A percentile compares a stretch with the other conserved stretches of the same genome.
phyloP scores from a whole-genome alignment of 35 echinoderm and acorn worm genomes.

The Hemicentrotus pulcherrimus region DNA sequence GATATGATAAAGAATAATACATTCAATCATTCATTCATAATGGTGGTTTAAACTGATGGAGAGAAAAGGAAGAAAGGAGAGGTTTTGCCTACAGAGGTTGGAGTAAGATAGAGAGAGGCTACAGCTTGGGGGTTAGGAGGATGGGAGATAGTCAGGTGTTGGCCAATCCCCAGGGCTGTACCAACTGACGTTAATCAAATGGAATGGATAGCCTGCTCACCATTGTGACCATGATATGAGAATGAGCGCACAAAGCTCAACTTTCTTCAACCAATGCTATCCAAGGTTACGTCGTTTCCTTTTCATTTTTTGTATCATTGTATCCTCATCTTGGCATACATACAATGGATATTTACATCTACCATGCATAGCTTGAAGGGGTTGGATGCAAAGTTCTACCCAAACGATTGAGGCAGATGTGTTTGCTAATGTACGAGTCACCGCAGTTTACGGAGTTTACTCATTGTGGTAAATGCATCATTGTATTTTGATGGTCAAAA shows the following conservation, averaged over 20 bases:
- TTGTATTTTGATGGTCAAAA: not conserved
- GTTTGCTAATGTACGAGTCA: not conserved
- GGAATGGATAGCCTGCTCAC: not conserved
- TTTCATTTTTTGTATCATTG: not conserved
- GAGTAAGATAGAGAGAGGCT: not conserved
- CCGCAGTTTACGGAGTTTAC: not conserved
- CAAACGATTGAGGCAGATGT: not conserved
- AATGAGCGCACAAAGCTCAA: not conserved
- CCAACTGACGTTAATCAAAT: not conserved
- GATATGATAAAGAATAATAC: slow-evolving; percentile 39
- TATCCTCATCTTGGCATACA: not conserved
- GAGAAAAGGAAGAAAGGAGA: not conserved
- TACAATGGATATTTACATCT: not conserved
- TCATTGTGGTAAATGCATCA: not conserved
- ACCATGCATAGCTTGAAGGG: not conserved
- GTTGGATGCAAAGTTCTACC: not conserved
- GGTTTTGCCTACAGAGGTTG: not conserved
- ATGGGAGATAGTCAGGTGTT: not conserved
- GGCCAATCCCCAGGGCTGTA: not conserved
- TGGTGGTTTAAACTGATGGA: not conserved
- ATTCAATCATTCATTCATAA: slow-evolving; percentile 28
- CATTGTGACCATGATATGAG: not conserved
- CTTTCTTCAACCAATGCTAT: not conserved
- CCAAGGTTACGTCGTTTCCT: not conserved
- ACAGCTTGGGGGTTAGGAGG: not conserved